Base-by-base conservation (phyloP, 2,888 invertebrate genomes). In the Caenorhabditis afra region DNA sequence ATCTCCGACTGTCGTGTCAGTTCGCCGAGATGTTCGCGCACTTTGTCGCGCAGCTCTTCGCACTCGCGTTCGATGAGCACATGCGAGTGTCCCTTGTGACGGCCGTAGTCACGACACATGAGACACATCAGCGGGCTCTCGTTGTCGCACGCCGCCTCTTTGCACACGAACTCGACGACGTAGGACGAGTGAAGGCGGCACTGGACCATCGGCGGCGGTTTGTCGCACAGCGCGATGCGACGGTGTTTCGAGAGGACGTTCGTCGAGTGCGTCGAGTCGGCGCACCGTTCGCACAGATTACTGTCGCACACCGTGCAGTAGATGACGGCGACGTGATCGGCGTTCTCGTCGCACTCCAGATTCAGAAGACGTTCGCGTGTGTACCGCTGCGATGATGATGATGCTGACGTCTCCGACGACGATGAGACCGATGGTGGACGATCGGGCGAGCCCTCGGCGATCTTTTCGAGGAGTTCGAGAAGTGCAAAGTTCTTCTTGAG, bases 401-500 rank as follows among this genome's bases (percentile, higher is more conserved):
- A n/a, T n/a, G n/a, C n/a, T n/a, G 44, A 3, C 1, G 14, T 3
- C 11, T 11, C 20, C 3, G 16, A 18, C 20, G 10, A 4, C 16
- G 10, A 3, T 10, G 57, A 62, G 16, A n/a, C 14, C 22, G 7
- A 29, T 50, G 16, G n/a, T n/a, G n/a, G n/a, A n/a, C n/a, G n/a
- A n/a, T n/a, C n/a, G n/a, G n/a, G n/a, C n/a, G n/a, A n/a, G n/a
- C 50, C 66, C 23, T 67, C 65, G 14, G 67, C 71, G 22, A 93
- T 86, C 81, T 91, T 91, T 84, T 93, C 93, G 44, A 93, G 85
- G 8, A 93, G 85, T 79, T 93, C 93, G 18, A 93, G 89, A 2
- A 93, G 89, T 0, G 93, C 93, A 91, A 93, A 93, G 86, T 93
- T 93, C 85, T 93, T 93, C 89, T 93, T 93, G 77, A 93, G 86